Base-by-base conservation (phyloP, 2,113 vertebrate genomes). In the Hassar affinis region DNA sequence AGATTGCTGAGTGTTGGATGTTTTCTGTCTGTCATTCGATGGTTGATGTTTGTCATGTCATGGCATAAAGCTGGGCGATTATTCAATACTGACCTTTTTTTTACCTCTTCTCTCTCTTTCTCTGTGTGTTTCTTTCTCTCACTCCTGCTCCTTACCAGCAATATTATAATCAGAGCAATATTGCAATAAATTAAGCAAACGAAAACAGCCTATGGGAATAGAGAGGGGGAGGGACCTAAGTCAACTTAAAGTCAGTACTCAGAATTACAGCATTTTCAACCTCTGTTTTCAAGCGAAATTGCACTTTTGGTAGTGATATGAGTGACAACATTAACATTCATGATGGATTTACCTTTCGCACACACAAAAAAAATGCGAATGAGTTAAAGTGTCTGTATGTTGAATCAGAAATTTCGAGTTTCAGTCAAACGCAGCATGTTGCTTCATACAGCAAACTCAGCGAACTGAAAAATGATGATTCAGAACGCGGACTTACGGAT, bases 41-140 rank as follows among this genome's bases (percentile, higher is more conserved):
- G 45, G 18, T 38, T 69, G 74, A 52, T 84, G 69, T 83, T 56
- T 66, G 80, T 85, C 51, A 27, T 17, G 4, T 84, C 85, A 80
- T 80, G 25, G 22, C 27, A 51, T 30, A 52, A 75, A 75, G 69
- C 69, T 74, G 69, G 69, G 69, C 45, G 45, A 74, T 49, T 5
- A 30, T 49, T 72, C 42, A 45, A n/a, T 3, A 72, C 12, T 6
- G 12, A n/a, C n/a, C n/a, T n/a, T n/a, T n/a, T n/a, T n/a, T n/a
- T n/a, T n/a, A n/a, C n/a, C n/a, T n/a, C n/a, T n/a, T n/a, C n/a
- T n/a, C n/a, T n/a, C n/a, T n/a, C n/a, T n/a, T n/a, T n/a, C n/a
- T n/a, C n/a, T n/a, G n/a, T n/a, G n/a, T n/a, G n/a, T n/a, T n/a
- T 42, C 38, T 42, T 6, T 42, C 38, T 42, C 38, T 42, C 2